Base-by-base conservation (phyloP, 2,888 invertebrate species). In the Cheilosia vulpina region DNA sequence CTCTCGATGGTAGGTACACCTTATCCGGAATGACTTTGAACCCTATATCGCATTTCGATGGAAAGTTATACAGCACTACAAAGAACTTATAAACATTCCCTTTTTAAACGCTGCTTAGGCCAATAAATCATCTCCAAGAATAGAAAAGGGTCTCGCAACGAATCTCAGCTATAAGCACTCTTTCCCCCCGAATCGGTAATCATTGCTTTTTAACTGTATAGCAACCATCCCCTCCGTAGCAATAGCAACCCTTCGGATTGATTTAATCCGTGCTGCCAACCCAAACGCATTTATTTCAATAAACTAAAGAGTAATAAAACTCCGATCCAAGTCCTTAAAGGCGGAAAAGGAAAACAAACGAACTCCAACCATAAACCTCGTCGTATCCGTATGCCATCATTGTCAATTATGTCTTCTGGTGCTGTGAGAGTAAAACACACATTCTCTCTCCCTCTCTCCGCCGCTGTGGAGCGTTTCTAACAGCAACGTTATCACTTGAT, bases 401-500 rank as follows among this genome's bases (percentile, higher is more conserved):
- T 17, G 17, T 47, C 45, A 47, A 47, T 47, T 47, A 47, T 19
- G 13, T 38, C 45, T 17, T 45, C 45, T n/a, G 17, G 17, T 9
- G 45, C 17, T 4, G 38, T 17, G 9, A 7, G 17, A 47, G 45
- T 47, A 47, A 47, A 47, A 9, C 6, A 17, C 5, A 15, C 13
- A 76, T 60, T 80, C 57, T 43, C 65, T 80, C 57, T 50, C 65
- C 7, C 6, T 27, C 27, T 84, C 57, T 55, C 53, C 53, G 6
- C 21, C 34, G 19, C 11, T 52, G 19, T 57, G 65, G 58, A 75
- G 71, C 71, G 65, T 71, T 65, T 34, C 65, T 75, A 75, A 71
- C 75, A 80, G 72, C 81, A 81, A 72, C 68, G 57, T 85, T 85
- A 85, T 85, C 85, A 85, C 81, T 81, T 85, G 85, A 85, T 85